Evolutionary conservation across 2,888 invertebrate species (phyloP).

Genomic region (Ormia ochracea): DNA sequence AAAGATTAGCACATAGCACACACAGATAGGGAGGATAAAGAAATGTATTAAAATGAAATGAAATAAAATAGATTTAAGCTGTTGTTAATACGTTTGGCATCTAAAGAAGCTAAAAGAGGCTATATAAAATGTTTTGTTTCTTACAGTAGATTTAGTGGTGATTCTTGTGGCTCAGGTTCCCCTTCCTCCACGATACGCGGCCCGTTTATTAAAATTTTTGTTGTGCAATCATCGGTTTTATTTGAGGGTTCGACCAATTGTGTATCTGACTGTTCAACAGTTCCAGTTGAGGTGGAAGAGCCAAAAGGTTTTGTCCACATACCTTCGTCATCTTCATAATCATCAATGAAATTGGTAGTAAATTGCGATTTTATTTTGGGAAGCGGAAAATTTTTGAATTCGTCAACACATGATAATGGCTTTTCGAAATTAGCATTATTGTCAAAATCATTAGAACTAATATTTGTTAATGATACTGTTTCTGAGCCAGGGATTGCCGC

Average conservation of each 20-base stretch:
- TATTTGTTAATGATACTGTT: background rate
- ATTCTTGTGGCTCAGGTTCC: conserved; percentile 28
- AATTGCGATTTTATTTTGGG: conserved; percentile 25
- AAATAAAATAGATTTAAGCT: background rate
- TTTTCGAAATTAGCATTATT: conserved; percentile 75
- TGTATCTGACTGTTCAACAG: background rate
- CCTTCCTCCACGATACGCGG: conserved; percentile 62
- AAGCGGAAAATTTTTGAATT: conserved; percentile 39
- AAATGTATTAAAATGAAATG: background rate
- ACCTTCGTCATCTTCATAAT: conserved; percentile 71
- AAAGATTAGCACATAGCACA: background rate
- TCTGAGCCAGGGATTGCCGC: background rate
- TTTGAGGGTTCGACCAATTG: background rate
- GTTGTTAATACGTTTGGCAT: conserved; percentile 48
- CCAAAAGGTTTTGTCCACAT: conserved; percentile 75
- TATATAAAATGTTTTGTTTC: conserved; percentile 24
- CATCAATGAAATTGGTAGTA: conserved; percentile 68
- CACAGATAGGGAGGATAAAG: background rate
- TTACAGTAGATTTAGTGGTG: conserved; percentile 52
- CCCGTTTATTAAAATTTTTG: conserved; percentile 66
- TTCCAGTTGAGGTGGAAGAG: conserved; percentile 43
- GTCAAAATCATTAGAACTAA: conserved; percentile 70
- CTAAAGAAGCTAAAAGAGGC: conserved; percentile 22
- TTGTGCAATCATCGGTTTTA: conserved; percentile 41
- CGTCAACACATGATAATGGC: conserved; percentile 54